These are phyloP conservation scores for Thalassaphorura encarpata DNA, from an alignment of 1,140 invertebrate species.

Conservation along the genomic window DNA sequence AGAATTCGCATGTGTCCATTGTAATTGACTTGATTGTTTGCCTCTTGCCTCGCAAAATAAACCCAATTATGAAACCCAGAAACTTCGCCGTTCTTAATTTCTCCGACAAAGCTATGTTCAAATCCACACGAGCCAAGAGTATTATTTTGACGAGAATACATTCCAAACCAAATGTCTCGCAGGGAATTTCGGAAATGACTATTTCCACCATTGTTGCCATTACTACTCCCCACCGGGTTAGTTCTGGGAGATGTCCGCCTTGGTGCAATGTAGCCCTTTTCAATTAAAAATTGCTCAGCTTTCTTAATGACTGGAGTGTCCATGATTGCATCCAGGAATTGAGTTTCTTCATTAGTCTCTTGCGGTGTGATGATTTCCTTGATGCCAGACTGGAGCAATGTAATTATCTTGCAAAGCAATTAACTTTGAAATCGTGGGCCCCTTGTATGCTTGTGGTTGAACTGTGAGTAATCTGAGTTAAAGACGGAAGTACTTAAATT, in stretches of 20 bases:
- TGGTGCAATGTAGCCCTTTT: conserved; percentile 46
- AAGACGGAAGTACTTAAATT: conserved; percentile 4
- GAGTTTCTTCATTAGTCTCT: conserved; percentile 62
- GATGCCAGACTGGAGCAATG: conserved; percentile 54
- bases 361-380: conserved; percentile 64
- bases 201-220: conserved; percentile 26
- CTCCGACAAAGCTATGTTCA: conserved; percentile 76
- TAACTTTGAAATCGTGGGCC: conserved; percentile 55
- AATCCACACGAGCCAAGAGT: conserved; percentile 71
- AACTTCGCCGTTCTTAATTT: conserved; percentile 64
- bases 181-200: conserved; percentile 57
- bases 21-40: conserved; percentile 55
- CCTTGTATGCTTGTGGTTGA: conserved; percentile 46
- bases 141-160: conserved; percentile 64
- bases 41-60: conserved; percentile 67
- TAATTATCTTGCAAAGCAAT: conserved; percentile 63
- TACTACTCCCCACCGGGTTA: too few species aligned
- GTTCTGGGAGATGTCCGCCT: conserved; percentile 1
- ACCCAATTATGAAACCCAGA: conserved; percentile 81
- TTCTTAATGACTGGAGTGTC: conserved; percentile 60
- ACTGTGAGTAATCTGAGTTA: conserved; percentile 49
- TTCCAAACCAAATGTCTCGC: conserved; percentile 65
- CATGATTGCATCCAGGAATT: conserved; percentile 62
- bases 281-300: conserved; percentile 57
- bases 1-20: conserved; percentile 61